Conservation (phyloP, 1,140 invertebrate species). For the Trichoplusia ni region DNA sequence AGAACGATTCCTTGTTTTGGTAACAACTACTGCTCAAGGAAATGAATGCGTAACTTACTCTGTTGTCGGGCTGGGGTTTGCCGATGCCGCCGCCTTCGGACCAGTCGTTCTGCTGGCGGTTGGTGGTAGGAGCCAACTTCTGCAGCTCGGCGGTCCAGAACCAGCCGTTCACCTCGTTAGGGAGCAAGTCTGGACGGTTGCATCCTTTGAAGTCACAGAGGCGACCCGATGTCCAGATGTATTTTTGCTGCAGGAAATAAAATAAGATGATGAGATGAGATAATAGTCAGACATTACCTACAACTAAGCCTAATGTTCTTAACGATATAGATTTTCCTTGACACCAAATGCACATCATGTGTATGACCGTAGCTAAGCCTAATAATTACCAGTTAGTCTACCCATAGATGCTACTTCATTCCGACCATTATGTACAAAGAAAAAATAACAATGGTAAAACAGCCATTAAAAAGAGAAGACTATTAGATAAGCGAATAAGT, state of each 20-base stretch:
- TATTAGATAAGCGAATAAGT: slow-evolving; percentile 28
- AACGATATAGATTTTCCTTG: slow-evolving; percentile 7
- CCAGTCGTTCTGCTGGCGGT: slow-evolving; percentile 91
- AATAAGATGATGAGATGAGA: not conserved
- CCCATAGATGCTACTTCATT: not conserved
- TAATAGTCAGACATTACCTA: no score
- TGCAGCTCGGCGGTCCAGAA: slow-evolving; percentile 93
- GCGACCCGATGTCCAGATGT: slow-evolving; percentile 93
- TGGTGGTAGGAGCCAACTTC: slow-evolving; percentile 89
- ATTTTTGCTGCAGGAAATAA: slow-evolving; percentile 83
- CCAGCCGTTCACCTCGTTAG: slow-evolving; percentile 90
- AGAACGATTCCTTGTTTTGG: not conserved
- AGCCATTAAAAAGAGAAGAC: slow-evolving; percentile 29
- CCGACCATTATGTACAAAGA: slow-evolving; percentile 4
- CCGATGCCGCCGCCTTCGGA: slow-evolving; percentile 90
- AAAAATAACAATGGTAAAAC: slow-evolving; percentile 28
- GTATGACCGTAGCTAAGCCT: slow-evolving; percentile 3
- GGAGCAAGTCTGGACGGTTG: slow-evolving; percentile 89
- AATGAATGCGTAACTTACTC: slow-evolving; percentile 61
- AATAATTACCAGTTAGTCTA: slow-evolving; percentile 12
- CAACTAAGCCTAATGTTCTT: not conserved
- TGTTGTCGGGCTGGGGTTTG: slow-evolving; percentile 91
- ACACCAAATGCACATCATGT: slow-evolving; percentile 1
- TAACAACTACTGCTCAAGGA: not conserved
- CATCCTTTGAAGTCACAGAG: slow-evolving; percentile 93